Conservation (phyloP, 2,797 vertebrate genomes). For the Falco rusticolus region DNA sequence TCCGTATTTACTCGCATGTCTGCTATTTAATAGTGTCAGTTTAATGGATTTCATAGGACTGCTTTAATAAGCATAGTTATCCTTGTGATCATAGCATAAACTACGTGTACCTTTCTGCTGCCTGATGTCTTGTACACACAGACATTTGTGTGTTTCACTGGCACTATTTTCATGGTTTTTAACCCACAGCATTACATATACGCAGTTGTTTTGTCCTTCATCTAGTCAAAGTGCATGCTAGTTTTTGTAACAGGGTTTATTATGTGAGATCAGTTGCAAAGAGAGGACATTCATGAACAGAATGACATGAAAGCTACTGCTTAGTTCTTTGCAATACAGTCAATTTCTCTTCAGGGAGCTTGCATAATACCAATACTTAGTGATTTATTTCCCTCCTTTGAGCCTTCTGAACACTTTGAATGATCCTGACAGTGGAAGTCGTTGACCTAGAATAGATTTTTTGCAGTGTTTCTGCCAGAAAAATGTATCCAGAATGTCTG, state of each 20-base stretch:
- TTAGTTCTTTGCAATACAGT: not conserved
- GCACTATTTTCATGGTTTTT: not conserved
- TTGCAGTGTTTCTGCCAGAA: constrained; percentile 15
- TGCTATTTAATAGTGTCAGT: not conserved
- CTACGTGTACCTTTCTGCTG: not conserved
- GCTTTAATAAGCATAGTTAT: not conserved
- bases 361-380: not conserved
- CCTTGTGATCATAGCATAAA: not conserved
- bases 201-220: not conserved
- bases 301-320: not conserved
- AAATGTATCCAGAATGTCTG: constrained; percentile 28
- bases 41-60: not conserved
- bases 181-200: not conserved
- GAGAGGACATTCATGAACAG: not conserved
- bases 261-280: not conserved
- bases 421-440: constrained; percentile 38
- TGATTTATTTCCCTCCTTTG: constrained; percentile 32
- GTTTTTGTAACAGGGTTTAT: not conserved
- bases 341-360: constrained; percentile 16
- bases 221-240: not conserved
- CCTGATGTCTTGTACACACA: not conserved
- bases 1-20: rapidly evolving
- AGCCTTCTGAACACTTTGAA: constrained; percentile 34
- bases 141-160: not conserved
- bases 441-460: constrained; percentile 67